phyloP scores from a whole-genome alignment of 2,888 invertebrate genomes.

The Cartodere bifasciata region DNA sequence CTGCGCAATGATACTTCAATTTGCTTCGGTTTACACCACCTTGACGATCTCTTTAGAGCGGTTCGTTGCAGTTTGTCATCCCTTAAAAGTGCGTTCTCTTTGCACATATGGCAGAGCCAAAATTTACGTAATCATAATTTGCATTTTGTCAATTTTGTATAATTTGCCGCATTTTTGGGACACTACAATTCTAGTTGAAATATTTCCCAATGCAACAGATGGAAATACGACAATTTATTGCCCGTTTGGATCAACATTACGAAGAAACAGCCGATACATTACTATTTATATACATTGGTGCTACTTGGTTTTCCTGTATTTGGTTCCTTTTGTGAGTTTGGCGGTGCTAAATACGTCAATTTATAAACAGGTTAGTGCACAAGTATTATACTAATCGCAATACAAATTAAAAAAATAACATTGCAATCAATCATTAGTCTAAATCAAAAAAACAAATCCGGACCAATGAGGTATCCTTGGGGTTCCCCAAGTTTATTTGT shows the following conservation, averaged over 20 bases:
- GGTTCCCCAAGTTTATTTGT: no score
- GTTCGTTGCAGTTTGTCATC: slow-evolving; percentile 89
- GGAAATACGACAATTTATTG: slow-evolving; percentile 54
- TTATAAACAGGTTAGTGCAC: slow-evolving; percentile 59
- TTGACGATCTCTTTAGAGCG: slow-evolving; percentile 84
- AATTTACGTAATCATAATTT: slow-evolving; percentile 71
- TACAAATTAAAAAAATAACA: no score
- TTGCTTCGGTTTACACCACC: slow-evolving; percentile 86
- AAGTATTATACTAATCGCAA: no score
- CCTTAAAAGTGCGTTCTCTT: slow-evolving; percentile 73
- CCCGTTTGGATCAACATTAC: slow-evolving; percentile 52
- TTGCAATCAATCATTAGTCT: no score
- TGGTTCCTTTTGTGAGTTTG: slow-evolving; percentile 79
- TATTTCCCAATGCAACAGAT: slow-evolving; percentile 32
- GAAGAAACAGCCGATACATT: slow-evolving; percentile 62
- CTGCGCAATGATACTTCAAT: slow-evolving; percentile 76
- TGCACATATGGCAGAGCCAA: slow-evolving; percentile 83
- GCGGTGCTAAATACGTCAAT: slow-evolving; percentile 86
- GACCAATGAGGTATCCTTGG: no score
- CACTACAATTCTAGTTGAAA: slow-evolving; percentile 36
- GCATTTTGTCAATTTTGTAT: slow-evolving; percentile 69
- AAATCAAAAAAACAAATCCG: no score
- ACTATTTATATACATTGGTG: slow-evolving; percentile 87
- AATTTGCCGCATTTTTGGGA: slow-evolving; percentile 76
- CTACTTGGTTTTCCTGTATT: slow-evolving; percentile 87